Base-by-base conservation (phyloP, 2,113 vertebrate genomes). In the Rhynchomys soricoides region DNA sequence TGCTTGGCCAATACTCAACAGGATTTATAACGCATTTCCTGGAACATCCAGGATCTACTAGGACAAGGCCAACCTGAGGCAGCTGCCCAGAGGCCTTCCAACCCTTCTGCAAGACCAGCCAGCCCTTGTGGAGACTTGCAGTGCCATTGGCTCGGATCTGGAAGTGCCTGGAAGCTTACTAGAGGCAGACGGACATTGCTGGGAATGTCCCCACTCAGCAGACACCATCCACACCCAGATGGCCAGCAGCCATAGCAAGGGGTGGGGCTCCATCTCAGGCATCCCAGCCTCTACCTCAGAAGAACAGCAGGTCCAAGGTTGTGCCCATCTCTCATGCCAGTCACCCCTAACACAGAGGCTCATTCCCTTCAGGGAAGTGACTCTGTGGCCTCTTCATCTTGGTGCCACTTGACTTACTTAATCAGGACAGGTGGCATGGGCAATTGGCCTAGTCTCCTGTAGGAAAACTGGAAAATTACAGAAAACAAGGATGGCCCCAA, bases 21-120 rank as follows among this genome's bases (percentile, higher is more conserved):
- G 86, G 74, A 96, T 89, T 91, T 74, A 90, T 50, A 81, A 22
- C 19, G 3, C 12, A 6, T 66, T 93, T 96, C 96, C 96, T 95
- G 96, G 96, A 91, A 97, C 88, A 90, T 34, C 70, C 62, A 12
- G 3, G 93, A 83, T 62, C 50, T 40, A 57, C 81, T 73, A 82
- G 90, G 85, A 92, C 83, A 34, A 89, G 0, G 89, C 64, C 93
- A 78, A 9, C 52, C 73, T 6, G 8, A 64, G 86, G 82, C 91
- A 59, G 74, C 88, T 81, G 29, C 87, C 92, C 92, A 10, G 64
- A 91, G 75, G 62, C 85, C 79, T 87, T 45, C 74, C 26, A 1
- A n/a, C 45, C 85, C 17, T 37, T 66, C 22, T 59, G 62, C 26
- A 9, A 75, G 57, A 50, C 16, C 40, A 83, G 94, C 77, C 93